Evolutionary conservation across 2,888 invertebrate species (phyloP).

Genomic region (Xanthorhoe designata): DNA sequence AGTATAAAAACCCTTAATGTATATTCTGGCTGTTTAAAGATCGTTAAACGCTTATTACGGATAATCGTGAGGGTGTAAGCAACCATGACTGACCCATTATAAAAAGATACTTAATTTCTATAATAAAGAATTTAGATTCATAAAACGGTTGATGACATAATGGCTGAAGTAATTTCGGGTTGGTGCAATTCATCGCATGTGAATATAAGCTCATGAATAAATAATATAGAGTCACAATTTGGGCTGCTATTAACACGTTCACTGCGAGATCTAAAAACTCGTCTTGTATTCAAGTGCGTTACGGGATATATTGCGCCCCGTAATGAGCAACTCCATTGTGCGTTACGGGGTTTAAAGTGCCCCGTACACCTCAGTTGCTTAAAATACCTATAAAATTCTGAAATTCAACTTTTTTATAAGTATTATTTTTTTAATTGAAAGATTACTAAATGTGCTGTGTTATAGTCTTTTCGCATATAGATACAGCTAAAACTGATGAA

Average conservation of each 20-base stretch:
- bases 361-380: no score
- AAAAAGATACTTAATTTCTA: slow-evolving; percentile 74
- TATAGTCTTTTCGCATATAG: no score
- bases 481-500: no score
- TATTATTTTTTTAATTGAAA: no score
- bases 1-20: not conserved
- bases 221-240: slow-evolving; percentile 82
- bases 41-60: slow-evolving; percentile 73
- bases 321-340: no score
- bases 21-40: slow-evolving; percentile 48
- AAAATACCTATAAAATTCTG: no score
- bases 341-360: no score
- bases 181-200: slow-evolving; percentile 72
- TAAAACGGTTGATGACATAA: slow-evolving; percentile 84
- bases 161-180: slow-evolving; percentile 78
- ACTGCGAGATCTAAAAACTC: no score
- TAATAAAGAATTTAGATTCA: slow-evolving; percentile 79
- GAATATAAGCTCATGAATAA: slow-evolving; percentile 77
- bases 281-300: no score
- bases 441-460: no score
- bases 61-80: slow-evolving; percentile 75
- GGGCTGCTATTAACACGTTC: slow-evolving; percentile 76
- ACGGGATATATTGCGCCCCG: no score
- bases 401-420: no score
- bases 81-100: slow-evolving; percentile 71